Evolutionary conservation across 2,888 invertebrate genomes (phyloP).

Genomic region (Hemistola chrysoprasaria): DNA sequence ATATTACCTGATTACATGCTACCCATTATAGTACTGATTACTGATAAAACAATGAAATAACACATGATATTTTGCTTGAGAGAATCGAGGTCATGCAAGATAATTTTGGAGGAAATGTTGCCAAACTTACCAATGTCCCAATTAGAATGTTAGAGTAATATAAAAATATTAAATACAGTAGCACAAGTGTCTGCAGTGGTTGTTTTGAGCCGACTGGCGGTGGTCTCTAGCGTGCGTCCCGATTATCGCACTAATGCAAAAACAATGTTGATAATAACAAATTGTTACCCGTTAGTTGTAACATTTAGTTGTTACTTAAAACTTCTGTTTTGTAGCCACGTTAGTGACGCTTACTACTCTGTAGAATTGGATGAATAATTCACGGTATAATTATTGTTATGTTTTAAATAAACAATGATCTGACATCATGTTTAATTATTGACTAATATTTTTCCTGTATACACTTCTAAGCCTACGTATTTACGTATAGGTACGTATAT

Average conservation of each 20-base stretch:
- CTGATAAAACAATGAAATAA: slow-evolving; percentile 30
- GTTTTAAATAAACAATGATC: not conserved
- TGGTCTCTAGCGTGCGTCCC: slow-evolving; percentile 46
- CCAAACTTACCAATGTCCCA: slow-evolving; percentile 49
- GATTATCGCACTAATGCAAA: slow-evolving; percentile 35
- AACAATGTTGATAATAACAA: slow-evolving; percentile 51
- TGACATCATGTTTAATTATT: too few relatives aligned
- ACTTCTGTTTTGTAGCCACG: slow-evolving; percentile 32
- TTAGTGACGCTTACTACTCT: slow-evolving; percentile 29
- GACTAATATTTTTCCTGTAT: too few relatives aligned
- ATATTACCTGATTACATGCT: slow-evolving; percentile 53
- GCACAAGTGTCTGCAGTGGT: slow-evolving; percentile 25
- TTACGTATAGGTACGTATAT: too few relatives aligned
- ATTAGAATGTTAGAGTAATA: slow-evolving; percentile 23
- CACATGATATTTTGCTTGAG: slow-evolving; percentile 46
- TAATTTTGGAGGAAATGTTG: slow-evolving; percentile 27
- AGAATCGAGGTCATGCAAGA: slow-evolving; percentile 52
- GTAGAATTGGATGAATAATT: slow-evolving; percentile 12
- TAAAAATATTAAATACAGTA: slow-evolving; percentile 21
- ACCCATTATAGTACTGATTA: slow-evolving; percentile 27
- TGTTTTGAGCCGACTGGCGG: slow-evolving; percentile 26
- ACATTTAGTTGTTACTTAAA: slow-evolving; percentile 50
- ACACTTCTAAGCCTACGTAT: too few relatives aligned
- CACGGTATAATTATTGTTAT: not conserved
- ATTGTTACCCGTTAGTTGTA: slow-evolving; percentile 33